phyloP scores from a whole-genome alignment of 2,797 vertebrate species.

The Eulemur mongoz region DNA sequence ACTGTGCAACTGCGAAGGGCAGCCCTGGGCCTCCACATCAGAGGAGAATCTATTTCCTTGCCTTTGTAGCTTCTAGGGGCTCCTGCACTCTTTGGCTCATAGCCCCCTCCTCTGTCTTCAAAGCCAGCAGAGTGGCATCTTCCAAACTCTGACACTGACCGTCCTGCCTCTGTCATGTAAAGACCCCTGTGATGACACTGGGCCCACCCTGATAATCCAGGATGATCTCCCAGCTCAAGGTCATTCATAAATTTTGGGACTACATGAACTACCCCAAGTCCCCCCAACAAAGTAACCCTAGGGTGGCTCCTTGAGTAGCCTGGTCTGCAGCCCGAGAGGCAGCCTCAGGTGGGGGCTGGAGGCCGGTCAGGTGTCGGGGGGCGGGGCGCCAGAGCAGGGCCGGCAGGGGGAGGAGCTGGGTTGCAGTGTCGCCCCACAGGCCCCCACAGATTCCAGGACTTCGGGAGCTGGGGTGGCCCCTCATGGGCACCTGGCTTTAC shows the following conservation, averaged over 20 bases:
- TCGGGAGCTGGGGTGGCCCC: background rate
- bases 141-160: background rate
- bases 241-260: background rate
- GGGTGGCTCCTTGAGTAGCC: background rate
- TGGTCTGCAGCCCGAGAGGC: background rate
- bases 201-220: background rate
- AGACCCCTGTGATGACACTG: background rate
- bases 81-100: background rate
- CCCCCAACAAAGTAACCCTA: background rate
- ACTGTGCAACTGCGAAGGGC: rapidly evolving
- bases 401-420: background rate
- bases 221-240: background rate
- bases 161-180: background rate
- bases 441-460: background rate
- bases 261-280: background rate
- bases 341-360: background rate
- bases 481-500: no score
- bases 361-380: background rate
- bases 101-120: no score
- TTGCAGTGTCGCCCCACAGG: background rate
- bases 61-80: background rate
- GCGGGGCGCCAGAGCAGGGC: background rate
- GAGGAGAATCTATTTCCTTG: background rate
- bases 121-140: background rate
- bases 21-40: background rate